These are phyloP conservation scores for Erethizon dorsatum DNA, from an alignment of 2,797 vertebrate species.

Conservation along the genomic window DNA sequence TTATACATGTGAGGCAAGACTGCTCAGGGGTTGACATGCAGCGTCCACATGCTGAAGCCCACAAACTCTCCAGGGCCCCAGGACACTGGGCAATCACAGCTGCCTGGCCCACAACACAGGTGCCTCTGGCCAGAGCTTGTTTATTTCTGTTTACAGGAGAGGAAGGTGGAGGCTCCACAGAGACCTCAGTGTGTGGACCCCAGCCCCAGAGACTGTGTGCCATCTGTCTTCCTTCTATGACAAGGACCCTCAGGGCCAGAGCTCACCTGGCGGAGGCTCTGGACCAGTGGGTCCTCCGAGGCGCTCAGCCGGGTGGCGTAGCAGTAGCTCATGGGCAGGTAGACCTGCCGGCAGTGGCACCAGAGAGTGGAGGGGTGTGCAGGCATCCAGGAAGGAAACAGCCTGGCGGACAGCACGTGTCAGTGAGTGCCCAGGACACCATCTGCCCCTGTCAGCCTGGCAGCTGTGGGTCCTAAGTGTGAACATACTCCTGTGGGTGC, in stretches of 20 bases:
- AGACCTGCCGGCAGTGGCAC: constrained; percentile 99
- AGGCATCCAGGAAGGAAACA: constrained; percentile 95
- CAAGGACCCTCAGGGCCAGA: neutral
- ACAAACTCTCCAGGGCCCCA: neutral
- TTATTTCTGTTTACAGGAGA: neutral
- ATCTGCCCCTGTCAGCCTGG: too few relatives aligned
- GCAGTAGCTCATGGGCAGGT: constrained; percentile 99
- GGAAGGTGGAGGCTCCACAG: neutral
- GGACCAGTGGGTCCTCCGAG: constrained; percentile 93
- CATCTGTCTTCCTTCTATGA: neutral
- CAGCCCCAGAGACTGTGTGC: neutral
- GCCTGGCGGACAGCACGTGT: constrained; percentile 88
- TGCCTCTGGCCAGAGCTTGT: neutral
- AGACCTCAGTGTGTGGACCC: neutral
- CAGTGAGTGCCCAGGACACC: neutral
- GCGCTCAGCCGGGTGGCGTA: constrained; percentile 93
- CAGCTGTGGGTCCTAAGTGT: neutral
- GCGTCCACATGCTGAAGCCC: neutral
- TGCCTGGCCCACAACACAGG: neutral
- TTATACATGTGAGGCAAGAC: neutral
- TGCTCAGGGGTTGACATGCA: too few relatives aligned
- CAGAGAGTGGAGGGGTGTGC: constrained; percentile 96
- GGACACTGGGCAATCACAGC: neutral
- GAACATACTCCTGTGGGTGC: fast-evolving
- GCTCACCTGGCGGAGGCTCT: constrained; percentile 95